phyloP scores from a whole-genome alignment of 1,140 invertebrate genomes.

The Orchesella cincta region DNA sequence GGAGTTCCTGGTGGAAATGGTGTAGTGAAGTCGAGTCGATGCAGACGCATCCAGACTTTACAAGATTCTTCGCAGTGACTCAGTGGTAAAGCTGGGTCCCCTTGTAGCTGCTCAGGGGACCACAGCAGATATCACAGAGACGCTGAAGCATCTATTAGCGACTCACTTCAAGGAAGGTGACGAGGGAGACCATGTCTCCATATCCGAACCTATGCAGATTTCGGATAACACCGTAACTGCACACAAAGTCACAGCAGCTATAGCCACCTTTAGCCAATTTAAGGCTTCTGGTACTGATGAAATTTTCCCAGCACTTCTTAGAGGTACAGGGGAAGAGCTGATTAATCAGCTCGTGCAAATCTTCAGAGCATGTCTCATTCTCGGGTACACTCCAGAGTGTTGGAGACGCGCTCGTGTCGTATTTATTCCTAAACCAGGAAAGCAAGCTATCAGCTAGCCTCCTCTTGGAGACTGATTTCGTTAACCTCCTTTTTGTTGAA shows the following conservation, averaged over 20 bases:
- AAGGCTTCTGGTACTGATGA: constrained; percentile 40
- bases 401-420: constrained; percentile 33
- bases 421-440: constrained; percentile 44
- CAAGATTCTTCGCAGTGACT: neutral
- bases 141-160: constrained; percentile 5
- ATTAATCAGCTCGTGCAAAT: neutral
- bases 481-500: constrained; percentile 44
- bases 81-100: neutral
- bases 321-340: neutral
- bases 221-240: neutral
- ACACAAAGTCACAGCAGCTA: neutral
- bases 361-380: constrained; percentile 16
- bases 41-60: neutral
- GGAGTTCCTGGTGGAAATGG: constrained; percentile 19
- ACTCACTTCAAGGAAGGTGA: neutral
- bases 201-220: neutral
- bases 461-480: constrained; percentile 42
- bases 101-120: neutral
- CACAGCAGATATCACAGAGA: neutral
- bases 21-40: neutral
- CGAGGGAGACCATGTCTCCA: too few species aligned
- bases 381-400: constrained; percentile 17
- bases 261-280: constrained; percentile 26
- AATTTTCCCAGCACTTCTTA: constrained; percentile 38
- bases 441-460: neutral